phyloP scores from a whole-genome alignment of 2,113 vertebrate genomes.

The Diglossa brunneiventris region DNA sequence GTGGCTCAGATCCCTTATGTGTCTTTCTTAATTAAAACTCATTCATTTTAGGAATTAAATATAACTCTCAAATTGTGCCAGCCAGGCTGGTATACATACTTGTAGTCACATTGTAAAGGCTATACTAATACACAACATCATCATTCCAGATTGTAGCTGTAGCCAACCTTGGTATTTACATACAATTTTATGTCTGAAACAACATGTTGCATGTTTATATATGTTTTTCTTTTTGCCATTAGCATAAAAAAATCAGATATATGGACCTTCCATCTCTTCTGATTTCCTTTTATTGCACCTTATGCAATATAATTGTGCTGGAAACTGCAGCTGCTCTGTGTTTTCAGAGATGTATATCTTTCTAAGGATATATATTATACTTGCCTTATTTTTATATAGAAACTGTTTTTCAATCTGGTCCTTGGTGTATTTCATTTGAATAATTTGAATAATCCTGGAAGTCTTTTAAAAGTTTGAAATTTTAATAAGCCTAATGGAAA shows the following conservation, averaged over 20 bases:
- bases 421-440: neutral
- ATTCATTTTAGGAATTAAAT: neutral
- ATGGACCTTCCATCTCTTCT: neutral
- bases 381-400: neutral
- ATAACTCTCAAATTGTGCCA: neutral
- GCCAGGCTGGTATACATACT: neutral
- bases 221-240: neutral
- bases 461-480: neutral
- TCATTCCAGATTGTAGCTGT: neutral
- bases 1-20: neutral
- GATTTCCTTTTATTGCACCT: neutral
- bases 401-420: neutral
- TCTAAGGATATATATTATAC: neutral
- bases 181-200: neutral
- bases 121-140: neutral
- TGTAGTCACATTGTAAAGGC: neutral
- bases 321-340: neutral
- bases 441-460: neutral
- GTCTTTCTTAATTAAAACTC: neutral
- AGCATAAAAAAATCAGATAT: neutral
- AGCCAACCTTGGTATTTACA: neutral
- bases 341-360: neutral
- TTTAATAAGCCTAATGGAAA: neutral
- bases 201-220: neutral
- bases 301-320: neutral